Percentiles rank a stretch among this genome's conserved stretches.
phyloP scores from a whole-genome alignment of 1,140 invertebrate species.

The Archivesica marissinica region DNA sequence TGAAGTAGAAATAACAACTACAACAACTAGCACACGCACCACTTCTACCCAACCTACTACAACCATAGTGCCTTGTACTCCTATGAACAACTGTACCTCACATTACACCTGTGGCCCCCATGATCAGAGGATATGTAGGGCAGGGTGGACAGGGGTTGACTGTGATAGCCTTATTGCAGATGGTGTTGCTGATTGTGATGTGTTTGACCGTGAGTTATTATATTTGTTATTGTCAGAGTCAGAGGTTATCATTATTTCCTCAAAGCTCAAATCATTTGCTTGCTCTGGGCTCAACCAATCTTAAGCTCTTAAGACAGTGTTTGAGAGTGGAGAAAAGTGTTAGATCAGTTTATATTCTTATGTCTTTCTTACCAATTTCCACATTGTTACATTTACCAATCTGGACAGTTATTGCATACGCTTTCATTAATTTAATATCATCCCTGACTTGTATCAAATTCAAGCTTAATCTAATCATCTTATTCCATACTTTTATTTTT shows the following conservation, averaged over 20 bases:
- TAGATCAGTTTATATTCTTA: too few relatives aligned
- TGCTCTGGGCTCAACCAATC: too few relatives aligned
- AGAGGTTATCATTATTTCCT: not conserved
- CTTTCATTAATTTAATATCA: too few relatives aligned
- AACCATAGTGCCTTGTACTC: constrained; percentile 13
- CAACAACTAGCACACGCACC: constrained; percentile 26
- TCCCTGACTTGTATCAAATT: too few relatives aligned
- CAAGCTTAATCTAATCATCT: too few relatives aligned
- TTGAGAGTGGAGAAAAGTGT: too few relatives aligned
- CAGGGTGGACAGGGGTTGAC: constrained; percentile 44
- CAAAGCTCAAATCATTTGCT: too few relatives aligned
- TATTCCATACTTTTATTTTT: too few relatives aligned
- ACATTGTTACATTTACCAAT: too few relatives aligned
- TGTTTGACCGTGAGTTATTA: constrained; percentile 43
- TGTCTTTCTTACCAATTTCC: too few relatives aligned
- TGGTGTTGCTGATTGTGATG: constrained; percentile 42
- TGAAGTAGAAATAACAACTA: constrained; percentile 26
- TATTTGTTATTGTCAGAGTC: not conserved
- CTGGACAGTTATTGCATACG: too few relatives aligned
- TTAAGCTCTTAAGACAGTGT: too few relatives aligned
- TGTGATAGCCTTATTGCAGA: constrained; percentile 27
- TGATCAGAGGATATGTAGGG: constrained; percentile 29
- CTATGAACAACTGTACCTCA: constrained; percentile 37
- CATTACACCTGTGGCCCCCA: constrained; percentile 44
- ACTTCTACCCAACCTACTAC: constrained; percentile 25